These are phyloP conservation scores for Leptobrachium leishanense DNA, from an alignment of 2,113 vertebrate species.

Conservation along the genomic window DNA sequence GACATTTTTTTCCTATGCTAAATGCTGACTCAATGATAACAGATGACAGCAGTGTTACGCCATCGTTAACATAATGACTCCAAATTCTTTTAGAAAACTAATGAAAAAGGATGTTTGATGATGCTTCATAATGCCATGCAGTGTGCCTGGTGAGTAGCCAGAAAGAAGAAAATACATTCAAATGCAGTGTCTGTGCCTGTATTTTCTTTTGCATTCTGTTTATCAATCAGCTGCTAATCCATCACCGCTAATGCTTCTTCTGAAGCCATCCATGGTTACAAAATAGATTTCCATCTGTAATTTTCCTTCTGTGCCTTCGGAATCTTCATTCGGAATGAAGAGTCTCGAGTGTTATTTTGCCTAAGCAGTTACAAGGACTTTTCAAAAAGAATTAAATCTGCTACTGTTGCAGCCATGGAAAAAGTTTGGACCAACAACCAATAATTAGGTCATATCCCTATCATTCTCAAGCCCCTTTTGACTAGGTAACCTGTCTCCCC, in stretches of 20 bases:
- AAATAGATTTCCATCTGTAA: not conserved
- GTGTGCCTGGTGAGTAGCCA: not conserved
- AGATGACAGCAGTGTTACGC: not conserved
- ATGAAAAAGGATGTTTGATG: not conserved
- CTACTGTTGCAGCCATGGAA: too few relatives aligned
- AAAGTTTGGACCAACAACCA: too few relatives aligned
- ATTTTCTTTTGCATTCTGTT: not conserved
- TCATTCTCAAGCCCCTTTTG: too few relatives aligned
- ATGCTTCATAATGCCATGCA: not conserved
- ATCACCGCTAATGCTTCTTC: slow-evolving; percentile 1
- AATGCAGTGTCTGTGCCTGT: not conserved
- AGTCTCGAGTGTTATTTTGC: too few relatives aligned
- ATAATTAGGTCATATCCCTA: too few relatives aligned
- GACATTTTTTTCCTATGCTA: not conserved
- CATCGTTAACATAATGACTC: not conserved
- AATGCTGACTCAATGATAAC: slow-evolving; percentile 10
- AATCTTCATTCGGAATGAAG: too few relatives aligned
- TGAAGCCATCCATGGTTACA: not conserved
- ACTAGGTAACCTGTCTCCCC: too few relatives aligned
- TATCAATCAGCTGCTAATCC: slow-evolving; percentile 14
- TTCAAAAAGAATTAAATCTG: too few relatives aligned
- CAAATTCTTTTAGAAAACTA: slow-evolving; percentile 5
- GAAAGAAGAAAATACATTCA: not conserved
- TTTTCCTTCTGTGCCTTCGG: not conserved
- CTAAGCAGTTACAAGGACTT: too few relatives aligned